Percentiles rank a stretch among this genome's conserved stretches.
phyloP scores from a whole-genome alignment of 1,140 invertebrate species.

The Littorina saxatilis region DNA sequence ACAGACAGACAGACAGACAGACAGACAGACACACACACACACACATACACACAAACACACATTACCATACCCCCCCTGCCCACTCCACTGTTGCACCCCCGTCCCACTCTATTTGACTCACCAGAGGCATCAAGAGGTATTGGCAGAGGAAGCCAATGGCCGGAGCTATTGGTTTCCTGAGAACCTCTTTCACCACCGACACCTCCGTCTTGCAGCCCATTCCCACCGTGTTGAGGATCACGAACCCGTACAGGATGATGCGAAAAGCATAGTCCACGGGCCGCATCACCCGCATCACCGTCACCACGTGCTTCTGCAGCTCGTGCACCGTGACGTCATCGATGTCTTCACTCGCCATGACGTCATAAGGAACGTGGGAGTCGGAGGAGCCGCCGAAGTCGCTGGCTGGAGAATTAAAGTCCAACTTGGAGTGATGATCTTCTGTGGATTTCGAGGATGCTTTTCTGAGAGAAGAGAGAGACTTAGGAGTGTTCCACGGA shows the following conservation, averaged over 20 bases:
- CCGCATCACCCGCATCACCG: conserved; percentile 51
- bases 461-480: too few species aligned
- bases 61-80: too few species aligned
- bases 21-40: too few species aligned
- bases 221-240: conserved; percentile 69
- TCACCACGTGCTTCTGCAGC: conserved; percentile 44
- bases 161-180: conserved; percentile 70
- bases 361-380: not conserved
- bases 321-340: not conserved
- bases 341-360: not conserved
- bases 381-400: not conserved
- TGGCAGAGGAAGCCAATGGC: conserved; percentile 71
- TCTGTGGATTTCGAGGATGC: not conserved
- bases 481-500: conserved; percentile 15
- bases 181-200: conserved; percentile 62
- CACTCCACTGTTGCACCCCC: not conserved
- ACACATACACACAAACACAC: too few species aligned
- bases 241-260: conserved; percentile 60
- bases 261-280: conserved; percentile 68
- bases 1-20: too few species aligned
- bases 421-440: not conserved
- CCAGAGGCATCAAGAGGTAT: conserved; percentile 73
- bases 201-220: conserved; percentile 74
- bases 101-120: conserved; percentile 44
- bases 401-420: too few species aligned